These are phyloP conservation scores for Oreohelix idahoensis DNA, from an alignment of 1,140 invertebrate genomes.

Conservation along the genomic window DNA sequence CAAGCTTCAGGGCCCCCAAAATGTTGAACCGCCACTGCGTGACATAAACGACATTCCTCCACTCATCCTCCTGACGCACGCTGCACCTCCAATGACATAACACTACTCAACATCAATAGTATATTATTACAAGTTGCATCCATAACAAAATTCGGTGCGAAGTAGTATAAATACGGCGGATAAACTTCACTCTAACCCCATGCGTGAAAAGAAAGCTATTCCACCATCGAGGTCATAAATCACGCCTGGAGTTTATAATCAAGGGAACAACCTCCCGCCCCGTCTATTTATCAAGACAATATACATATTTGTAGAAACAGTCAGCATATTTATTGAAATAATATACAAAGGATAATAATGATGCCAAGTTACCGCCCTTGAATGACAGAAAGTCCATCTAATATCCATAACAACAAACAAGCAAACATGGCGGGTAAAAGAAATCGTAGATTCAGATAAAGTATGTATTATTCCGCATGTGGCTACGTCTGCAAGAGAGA, in stretches of 20 bases:
- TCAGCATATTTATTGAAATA: conserved; percentile 21
- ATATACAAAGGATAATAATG: conserved; percentile 1
- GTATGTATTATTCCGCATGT: background rate
- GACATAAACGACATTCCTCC: no score
- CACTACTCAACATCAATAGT: no score
- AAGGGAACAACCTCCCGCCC: background rate
- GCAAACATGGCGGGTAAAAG: background rate
- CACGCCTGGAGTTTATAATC: background rate
- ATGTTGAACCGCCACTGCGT: no score
- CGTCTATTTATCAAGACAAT: conserved; percentile 26
- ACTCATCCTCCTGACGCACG: no score
- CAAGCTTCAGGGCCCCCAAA: no score
- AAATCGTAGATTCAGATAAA: background rate
- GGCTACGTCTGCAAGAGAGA: background rate
- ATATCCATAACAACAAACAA: conserved; percentile 5
- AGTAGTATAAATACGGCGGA: no score
- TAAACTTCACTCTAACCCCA: no score
- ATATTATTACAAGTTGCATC: no score
- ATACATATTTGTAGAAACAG: conserved; percentile 22
- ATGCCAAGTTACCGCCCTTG: conserved; percentile 3
- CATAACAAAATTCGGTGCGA: no score
- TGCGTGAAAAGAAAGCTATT: background rate
- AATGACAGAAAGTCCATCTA: conserved; percentile 5
- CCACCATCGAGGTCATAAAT: background rate
- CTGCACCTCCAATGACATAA: no score